Conservation (phyloP, 2,888 invertebrate genomes). For the Calliphora vomitoria region DNA sequence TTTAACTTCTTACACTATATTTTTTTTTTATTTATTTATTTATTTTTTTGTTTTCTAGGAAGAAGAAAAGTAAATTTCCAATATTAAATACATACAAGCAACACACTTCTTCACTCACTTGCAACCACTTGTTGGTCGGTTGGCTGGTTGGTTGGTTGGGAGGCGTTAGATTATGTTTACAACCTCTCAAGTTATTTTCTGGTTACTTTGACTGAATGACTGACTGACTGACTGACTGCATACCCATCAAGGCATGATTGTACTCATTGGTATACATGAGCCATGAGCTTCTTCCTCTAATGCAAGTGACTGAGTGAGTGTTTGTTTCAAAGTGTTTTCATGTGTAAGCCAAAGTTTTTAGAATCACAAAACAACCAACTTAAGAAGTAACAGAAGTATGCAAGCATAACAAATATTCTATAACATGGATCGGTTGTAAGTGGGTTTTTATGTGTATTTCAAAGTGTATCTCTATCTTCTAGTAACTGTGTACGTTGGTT, state of each 20-base stretch:
- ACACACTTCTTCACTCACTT: slow-evolving; percentile 44
- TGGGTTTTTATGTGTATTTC: slow-evolving; percentile 10
- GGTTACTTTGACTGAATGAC: slow-evolving; percentile 66
- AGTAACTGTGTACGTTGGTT: background rate
- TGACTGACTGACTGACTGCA: slow-evolving; percentile 34
- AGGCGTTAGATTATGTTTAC: slow-evolving; percentile 70
- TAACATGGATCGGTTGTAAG: slow-evolving; percentile 48
- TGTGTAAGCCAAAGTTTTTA: background rate
- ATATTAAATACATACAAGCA: slow-evolving; percentile 34
- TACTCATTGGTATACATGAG: slow-evolving; percentile 32
- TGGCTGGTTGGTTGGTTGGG: slow-evolving; percentile 16
- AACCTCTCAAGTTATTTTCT: slow-evolving; percentile 70
- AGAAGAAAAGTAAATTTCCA: slow-evolving; percentile 12
- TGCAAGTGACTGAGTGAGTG: background rate
- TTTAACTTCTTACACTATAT: slow-evolving; percentile 43
- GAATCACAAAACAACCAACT: background rate
- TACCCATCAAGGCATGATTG: slow-evolving; percentile 49
- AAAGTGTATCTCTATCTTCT: background rate
- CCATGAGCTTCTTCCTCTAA: slow-evolving; percentile 17
- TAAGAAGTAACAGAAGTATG: slow-evolving; percentile 31
- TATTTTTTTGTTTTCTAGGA: slow-evolving; percentile 8
- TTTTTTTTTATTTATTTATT: too few species aligned
- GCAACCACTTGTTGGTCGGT: slow-evolving; percentile 38
- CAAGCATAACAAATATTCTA: slow-evolving; percentile 67
- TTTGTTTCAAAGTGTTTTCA: slow-evolving; percentile 22